phyloP scores from a whole-genome alignment of 2,888 invertebrate genomes.

The Stictocephala bisonia region DNA sequence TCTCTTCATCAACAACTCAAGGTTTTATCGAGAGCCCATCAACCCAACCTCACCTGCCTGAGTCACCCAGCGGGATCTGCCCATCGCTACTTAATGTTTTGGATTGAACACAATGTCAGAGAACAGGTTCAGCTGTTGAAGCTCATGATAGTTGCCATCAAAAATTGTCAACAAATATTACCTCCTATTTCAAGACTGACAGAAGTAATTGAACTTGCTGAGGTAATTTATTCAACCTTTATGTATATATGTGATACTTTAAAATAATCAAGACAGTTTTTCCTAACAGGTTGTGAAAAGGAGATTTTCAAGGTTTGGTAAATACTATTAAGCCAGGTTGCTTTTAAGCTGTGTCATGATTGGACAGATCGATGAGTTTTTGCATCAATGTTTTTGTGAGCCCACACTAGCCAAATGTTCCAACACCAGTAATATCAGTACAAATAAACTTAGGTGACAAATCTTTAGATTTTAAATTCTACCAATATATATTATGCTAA shows the following conservation, averaged over 20 bases:
- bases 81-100: conserved; percentile 26
- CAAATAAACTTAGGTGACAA: too few relatives aligned
- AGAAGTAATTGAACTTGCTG: conserved; percentile 6
- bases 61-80: conserved; percentile 12
- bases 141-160: conserved; percentile 17
- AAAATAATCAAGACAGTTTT: too few relatives aligned
- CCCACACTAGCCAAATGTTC: too few relatives aligned
- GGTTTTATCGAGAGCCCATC: background rate
- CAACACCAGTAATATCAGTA: too few relatives aligned
- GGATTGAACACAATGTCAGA: conserved; percentile 39
- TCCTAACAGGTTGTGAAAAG: too few relatives aligned
- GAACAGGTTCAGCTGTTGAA: conserved; percentile 41
- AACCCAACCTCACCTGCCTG: conserved; percentile 26
- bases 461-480: too few relatives aligned
- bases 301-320: too few relatives aligned
- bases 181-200: background rate
- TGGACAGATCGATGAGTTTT: too few relatives aligned
- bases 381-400: too few relatives aligned
- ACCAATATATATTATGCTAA: too few relatives aligned
- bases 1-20: conserved; percentile 34
- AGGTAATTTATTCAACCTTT: background rate
- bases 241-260: background rate
- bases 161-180: background rate
- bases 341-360: too few relatives aligned
- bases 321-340: too few relatives aligned